Conservation (phyloP, 35 echinoderm and acorn worm genomes). For the Heliocidaris tuberculata region DNA sequence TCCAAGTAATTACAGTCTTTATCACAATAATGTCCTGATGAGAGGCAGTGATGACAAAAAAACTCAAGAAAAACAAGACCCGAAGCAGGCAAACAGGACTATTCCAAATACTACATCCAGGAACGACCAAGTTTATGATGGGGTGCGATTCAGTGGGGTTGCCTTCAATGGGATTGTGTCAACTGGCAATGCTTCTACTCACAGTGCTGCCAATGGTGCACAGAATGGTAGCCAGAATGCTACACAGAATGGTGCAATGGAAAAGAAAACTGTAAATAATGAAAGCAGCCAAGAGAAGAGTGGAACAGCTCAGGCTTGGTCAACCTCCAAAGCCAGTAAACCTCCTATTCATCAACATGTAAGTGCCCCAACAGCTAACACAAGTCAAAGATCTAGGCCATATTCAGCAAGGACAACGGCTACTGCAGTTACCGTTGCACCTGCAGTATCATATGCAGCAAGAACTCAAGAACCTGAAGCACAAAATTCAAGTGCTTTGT, state of each 20-base stretch:
- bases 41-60: constrained; percentile 21
- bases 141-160: background rate
- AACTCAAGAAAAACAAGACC: background rate
- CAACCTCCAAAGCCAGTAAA: constrained; percentile 39
- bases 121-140: background rate
- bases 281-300: background rate
- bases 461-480: constrained; percentile 6
- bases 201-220: background rate
- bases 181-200: background rate
- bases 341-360: constrained; percentile 44
- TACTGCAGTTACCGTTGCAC: constrained; percentile 55
- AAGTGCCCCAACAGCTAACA: background rate
- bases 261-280: background rate
- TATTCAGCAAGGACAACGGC: constrained; percentile 81
- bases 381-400: constrained; percentile 38
- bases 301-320: constrained; percentile 22
- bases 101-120: background rate
- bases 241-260: background rate
- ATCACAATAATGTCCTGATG: constrained; percentile 29
- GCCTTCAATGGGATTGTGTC: background rate
- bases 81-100: background rate
- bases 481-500: background rate
- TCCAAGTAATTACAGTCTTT: background rate
- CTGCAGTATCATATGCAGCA: constrained; percentile 42
- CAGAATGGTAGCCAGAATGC: background rate